phyloP scores from a whole-genome alignment of 2,113 vertebrate species.

The Chloropsis cyanopogon region DNA sequence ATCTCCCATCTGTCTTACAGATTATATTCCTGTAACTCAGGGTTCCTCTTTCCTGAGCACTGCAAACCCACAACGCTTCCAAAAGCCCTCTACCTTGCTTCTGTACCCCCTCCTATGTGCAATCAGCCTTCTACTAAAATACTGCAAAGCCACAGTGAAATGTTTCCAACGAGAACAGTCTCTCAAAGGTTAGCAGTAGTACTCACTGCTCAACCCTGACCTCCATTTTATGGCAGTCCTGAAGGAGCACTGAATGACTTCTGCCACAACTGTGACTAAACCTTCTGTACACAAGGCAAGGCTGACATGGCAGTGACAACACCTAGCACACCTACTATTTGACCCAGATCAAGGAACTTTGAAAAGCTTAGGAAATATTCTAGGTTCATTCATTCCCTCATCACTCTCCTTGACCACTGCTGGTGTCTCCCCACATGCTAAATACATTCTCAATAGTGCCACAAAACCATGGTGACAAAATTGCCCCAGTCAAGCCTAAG shows the following conservation, averaged over 20 bases:
- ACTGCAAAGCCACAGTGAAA: background rate
- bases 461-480: background rate
- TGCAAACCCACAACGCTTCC: background rate
- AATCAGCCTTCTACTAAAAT: background rate
- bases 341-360: background rate
- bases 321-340: background rate
- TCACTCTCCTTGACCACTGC: background rate
- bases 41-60: background rate
- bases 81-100: background rate
- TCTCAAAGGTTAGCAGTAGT: background rate
- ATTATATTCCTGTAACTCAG: background rate
- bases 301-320: background rate
- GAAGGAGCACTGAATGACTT: background rate
- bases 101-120: background rate
- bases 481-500: background rate
- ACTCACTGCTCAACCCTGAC: background rate
- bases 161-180: background rate
- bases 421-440: background rate
- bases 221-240: background rate
- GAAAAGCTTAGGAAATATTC: background rate
- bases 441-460: background rate
- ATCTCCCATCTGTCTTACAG: background rate
- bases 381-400: background rate
- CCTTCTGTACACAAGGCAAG: background rate
- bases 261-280: background rate